Percentiles rank a stretch among this genome's conserved stretches.
Evolutionary conservation across 2,888 invertebrate species (phyloP).

Genomic region (Habroteleia sp.): DNA sequence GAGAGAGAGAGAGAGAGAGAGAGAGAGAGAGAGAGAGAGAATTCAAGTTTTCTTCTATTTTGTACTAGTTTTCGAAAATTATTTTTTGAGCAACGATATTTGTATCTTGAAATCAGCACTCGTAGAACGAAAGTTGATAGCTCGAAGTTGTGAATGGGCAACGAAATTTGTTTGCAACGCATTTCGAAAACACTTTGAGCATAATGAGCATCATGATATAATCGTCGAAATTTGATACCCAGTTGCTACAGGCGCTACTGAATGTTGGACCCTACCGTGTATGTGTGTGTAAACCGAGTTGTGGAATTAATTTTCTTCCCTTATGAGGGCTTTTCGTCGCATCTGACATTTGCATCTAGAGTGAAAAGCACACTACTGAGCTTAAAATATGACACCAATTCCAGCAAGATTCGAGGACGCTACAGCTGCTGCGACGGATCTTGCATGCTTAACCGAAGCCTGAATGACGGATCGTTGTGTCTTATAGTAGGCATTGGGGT

Average conservation of each 20-base stretch:
- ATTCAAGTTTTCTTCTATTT: too few species aligned
- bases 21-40: too few species aligned
- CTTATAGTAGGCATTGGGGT: conserved; percentile 14
- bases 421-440: conserved; percentile 38
- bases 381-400: conserved; percentile 55
- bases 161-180: too few species aligned
- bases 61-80: too few species aligned
- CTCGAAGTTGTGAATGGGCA: too few species aligned
- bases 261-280: background rate
- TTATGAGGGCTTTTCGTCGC: conserved; percentile 21
- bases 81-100: too few species aligned
- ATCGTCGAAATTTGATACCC: conserved; percentile 36
- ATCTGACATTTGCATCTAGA: conserved; percentile 62
- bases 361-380: conserved; percentile 52
- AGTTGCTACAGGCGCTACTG: conserved; percentile 14
- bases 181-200: background rate
- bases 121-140: too few species aligned
- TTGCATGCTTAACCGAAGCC: conserved; percentile 37
- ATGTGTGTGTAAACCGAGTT: conserved; percentile 19
- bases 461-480: conserved; percentile 15
- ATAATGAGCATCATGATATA: conserved; percentile 15
- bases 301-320: conserved; percentile 54
- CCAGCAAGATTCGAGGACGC: conserved; percentile 39
- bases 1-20: too few species aligned
- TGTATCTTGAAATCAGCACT: too few species aligned